These are phyloP conservation scores for Trematocara zebra DNA, from an alignment of 2,113 vertebrate genomes.

Conservation along the genomic window DNA sequence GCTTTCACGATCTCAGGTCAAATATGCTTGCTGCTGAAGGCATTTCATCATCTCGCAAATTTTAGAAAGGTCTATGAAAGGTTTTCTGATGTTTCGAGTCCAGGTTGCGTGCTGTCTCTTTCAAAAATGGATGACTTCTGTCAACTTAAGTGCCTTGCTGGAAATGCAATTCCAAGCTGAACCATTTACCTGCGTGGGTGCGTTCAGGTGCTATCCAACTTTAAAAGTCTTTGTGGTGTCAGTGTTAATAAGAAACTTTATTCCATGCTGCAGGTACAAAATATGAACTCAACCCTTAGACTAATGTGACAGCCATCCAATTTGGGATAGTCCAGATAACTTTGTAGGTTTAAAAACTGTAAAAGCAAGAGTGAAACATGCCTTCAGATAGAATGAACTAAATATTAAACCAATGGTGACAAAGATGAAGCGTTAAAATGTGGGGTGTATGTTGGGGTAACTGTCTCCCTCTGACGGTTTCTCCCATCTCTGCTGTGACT, in stretches of 20 bases:
- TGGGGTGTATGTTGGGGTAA: neutral
- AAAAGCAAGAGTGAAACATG: constrained; percentile 18
- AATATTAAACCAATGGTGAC: constrained; percentile 31
- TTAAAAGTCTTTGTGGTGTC: neutral
- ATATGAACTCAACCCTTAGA: neutral
- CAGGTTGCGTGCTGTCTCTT: neutral
- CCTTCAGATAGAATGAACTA: constrained; percentile 49
- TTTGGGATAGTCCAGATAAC: constrained; percentile 12
- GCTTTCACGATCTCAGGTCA: constrained; percentile 7
- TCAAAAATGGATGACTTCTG: constrained; percentile 41
- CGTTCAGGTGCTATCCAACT: neutral
- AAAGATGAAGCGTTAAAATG: constrained; percentile 34
- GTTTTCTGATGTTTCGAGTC: constrained; percentile 17
- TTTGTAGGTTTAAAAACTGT: constrained; percentile 4
- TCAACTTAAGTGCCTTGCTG: constrained; percentile 8
- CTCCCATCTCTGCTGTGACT: constrained; percentile 66
- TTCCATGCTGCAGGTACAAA: neutral
- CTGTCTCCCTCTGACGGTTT: constrained; percentile 50
- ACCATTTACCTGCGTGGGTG: constrained; percentile 3
- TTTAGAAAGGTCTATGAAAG: constrained; percentile 34
- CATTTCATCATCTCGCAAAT: constrained; percentile 15
- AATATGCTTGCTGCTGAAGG: neutral
- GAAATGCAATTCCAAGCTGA: constrained; percentile 25
- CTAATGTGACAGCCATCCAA: neutral
- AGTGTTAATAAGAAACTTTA: constrained; percentile 1